phyloP scores from a whole-genome alignment of 2,888 invertebrate genomes.

The Pheosia tremula region DNA sequence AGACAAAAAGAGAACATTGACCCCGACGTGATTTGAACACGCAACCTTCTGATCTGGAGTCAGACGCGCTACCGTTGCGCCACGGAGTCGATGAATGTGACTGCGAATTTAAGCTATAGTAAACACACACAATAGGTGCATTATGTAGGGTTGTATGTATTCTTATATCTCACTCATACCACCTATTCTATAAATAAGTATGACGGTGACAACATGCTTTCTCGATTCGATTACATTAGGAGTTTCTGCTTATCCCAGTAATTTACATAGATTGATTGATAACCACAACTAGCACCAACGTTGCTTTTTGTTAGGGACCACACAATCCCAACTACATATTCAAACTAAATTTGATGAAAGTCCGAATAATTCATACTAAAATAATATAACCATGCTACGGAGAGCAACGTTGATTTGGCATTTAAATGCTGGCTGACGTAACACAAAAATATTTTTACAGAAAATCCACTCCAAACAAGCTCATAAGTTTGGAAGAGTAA shows the following conservation, averaged over 20 bases:
- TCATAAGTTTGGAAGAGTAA: no score
- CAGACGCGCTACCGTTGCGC: constrained; percentile 99
- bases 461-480: neutral
- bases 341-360: neutral
- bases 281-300: no score
- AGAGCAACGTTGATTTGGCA: neutral
- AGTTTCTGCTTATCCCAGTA: no score
- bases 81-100: constrained; percentile 88
- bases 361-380: neutral
- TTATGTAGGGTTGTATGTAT: no score
- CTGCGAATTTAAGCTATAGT: neutral
- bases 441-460: neutral
- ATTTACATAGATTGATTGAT: no score
- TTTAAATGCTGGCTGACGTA: neutral
- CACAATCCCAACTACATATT: neutral
- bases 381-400: neutral
- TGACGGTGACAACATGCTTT: no score
- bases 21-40: constrained; percentile 99
- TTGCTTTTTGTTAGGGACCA: no score
- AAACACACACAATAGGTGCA: no score
- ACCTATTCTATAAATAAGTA: no score
- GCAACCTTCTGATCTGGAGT: constrained; percentile 99
- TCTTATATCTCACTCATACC: no score
- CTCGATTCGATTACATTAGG: no score
- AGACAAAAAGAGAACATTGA: constrained; percentile 70